phyloP scores from a whole-genome alignment of 1,140 invertebrate genomes.

The Trachelipus rathkii region DNA sequence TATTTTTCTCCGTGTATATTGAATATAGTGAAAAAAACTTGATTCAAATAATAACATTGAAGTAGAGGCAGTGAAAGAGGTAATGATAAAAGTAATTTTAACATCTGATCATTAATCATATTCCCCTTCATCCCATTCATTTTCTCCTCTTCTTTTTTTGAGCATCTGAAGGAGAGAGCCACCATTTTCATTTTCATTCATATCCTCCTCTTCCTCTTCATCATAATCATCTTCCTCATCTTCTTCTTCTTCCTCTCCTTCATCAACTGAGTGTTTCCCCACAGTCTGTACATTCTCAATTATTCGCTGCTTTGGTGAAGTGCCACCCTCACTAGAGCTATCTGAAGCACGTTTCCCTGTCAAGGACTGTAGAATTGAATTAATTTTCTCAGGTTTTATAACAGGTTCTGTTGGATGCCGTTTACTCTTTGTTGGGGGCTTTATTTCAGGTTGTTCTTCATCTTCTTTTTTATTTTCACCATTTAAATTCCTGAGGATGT shows the following conservation, averaged over 20 bases:
- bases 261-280: constrained; percentile 2
- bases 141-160: constrained; percentile 51
- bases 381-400: constrained; percentile 32
- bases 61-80: no score
- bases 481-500: constrained; percentile 80
- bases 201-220: constrained; percentile 48
- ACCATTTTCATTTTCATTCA: constrained; percentile 50
- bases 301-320: not conserved
- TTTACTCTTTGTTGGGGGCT: constrained; percentile 28
- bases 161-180: constrained; percentile 55
- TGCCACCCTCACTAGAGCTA: constrained; percentile 30
- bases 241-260: constrained; percentile 14
- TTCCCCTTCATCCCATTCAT: constrained; percentile 16
- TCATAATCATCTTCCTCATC: constrained; percentile 43
- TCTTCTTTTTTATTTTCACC: constrained; percentile 48
- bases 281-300: not conserved
- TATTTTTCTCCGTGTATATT: no score
- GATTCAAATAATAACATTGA: no score
- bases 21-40: no score
- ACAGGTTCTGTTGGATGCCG: constrained; percentile 32
- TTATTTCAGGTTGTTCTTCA: constrained; percentile 42
- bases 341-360: constrained; percentile 28
- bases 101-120: constrained; percentile 22
- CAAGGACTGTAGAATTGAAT: constrained; percentile 29
- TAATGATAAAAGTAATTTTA: no score